Conservation (phyloP, 1,140 invertebrate genomes). For the Lepidostoma basale region DNA sequence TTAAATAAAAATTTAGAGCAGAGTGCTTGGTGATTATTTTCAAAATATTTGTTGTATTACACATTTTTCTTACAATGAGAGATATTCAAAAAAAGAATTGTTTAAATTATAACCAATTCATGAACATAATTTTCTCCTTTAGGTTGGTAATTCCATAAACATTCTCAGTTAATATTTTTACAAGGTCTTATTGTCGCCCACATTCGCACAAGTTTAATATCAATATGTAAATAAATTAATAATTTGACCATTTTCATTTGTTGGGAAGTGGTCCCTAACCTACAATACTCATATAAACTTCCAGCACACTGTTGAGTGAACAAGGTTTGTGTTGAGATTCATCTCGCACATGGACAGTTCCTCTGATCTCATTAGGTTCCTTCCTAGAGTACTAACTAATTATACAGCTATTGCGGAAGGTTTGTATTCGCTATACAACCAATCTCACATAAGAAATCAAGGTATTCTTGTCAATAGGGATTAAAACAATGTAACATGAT, state of each 20-base stretch:
- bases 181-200: constrained; percentile 24
- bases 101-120: not conserved
- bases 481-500: constrained; percentile 30
- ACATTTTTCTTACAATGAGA: constrained; percentile 10
- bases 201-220: constrained; percentile 27
- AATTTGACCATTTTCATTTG: constrained; percentile 42
- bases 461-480: constrained; percentile 23
- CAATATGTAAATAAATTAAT: constrained; percentile 36
- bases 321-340: constrained; percentile 18
- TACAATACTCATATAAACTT: constrained; percentile 42
- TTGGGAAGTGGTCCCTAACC: constrained; percentile 46
- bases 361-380: not conserved
- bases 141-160: not conserved
- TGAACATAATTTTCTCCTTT: not conserved
- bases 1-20: constrained; percentile 5
- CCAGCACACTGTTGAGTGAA: constrained; percentile 28
- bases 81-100: constrained; percentile 9
- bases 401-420: not conserved
- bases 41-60: not conserved
- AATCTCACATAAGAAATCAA: constrained; percentile 3
- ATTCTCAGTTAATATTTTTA: constrained; percentile 7
- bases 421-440: not conserved
- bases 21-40: not conserved
- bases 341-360: constrained; percentile 18
- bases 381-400: not conserved